Conservation (phyloP, 2,888 invertebrate genomes). For the Acrobasis consociella region DNA sequence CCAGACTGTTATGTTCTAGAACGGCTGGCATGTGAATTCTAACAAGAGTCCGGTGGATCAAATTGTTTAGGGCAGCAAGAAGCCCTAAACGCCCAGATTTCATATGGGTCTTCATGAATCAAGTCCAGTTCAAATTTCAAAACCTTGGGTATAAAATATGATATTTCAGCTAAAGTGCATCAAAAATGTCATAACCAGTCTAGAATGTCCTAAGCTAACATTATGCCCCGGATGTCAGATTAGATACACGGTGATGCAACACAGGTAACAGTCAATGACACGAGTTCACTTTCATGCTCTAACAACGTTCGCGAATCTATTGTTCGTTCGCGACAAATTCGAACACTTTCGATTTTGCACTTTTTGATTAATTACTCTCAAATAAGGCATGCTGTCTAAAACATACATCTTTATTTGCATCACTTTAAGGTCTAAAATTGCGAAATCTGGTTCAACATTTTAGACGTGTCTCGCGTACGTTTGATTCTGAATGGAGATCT, state of each 20-base stretch:
- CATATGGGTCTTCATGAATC: no score
- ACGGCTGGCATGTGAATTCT: no score
- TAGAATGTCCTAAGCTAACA: constrained; percentile 20
- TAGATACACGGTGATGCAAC: constrained; percentile 17
- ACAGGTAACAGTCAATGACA: constrained; percentile 21
- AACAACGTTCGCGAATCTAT: constrained; percentile 33
- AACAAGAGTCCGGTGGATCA: no score
- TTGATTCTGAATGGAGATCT: constrained; percentile 40
- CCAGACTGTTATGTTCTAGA: no score
- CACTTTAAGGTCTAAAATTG: not conserved
- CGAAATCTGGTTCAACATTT: not conserved
- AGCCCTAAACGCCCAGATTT: no score
- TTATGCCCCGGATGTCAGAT: constrained; percentile 28
- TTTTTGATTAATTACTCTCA: constrained; percentile 54
- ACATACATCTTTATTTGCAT: not conserved
- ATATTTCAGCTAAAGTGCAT: not conserved
- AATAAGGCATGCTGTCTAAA: constrained; percentile 35
- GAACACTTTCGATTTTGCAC: constrained; percentile 58
- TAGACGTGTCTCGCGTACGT: constrained; percentile 21
- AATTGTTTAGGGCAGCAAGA: no score
- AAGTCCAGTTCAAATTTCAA: no score
- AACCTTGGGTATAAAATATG: not conserved
- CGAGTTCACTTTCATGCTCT: constrained; percentile 21
- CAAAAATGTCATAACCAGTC: not conserved
- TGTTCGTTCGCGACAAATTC: constrained; percentile 41